phyloP scores from a whole-genome alignment of 2,797 vertebrate genomes.

The Apodemus agrarius region DNA sequence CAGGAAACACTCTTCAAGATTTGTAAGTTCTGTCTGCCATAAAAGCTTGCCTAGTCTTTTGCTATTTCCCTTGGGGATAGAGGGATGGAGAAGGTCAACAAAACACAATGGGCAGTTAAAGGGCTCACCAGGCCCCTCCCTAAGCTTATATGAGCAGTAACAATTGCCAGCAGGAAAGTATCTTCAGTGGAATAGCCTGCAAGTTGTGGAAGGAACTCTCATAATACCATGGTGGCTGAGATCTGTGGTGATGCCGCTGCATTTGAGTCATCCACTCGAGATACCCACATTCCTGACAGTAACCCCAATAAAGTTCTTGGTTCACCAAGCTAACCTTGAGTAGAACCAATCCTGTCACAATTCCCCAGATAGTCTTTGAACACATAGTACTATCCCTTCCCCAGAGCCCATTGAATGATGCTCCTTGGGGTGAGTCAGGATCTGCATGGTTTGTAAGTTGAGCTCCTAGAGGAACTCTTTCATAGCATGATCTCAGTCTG shows the following conservation, averaged over 20 bases:
- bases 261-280: background rate
- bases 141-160: background rate
- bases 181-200: background rate
- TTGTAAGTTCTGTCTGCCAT: background rate
- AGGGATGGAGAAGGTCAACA: background rate
- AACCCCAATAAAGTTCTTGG: background rate
- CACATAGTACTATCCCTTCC: background rate
- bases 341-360: background rate
- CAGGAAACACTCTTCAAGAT: background rate
- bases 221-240: background rate
- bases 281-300: background rate
- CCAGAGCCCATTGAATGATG: background rate
- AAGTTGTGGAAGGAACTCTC: background rate
- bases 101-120: background rate
- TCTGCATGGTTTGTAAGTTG: background rate
- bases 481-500: rapidly evolving
- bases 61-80: background rate
- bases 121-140: background rate
- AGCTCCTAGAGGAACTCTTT: background rate
- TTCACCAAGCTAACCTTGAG: background rate
- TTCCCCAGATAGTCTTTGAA: background rate
- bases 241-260: background rate
- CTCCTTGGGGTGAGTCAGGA: background rate
- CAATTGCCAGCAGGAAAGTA: background rate
- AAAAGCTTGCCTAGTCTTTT: background rate